Conservation (phyloP, 2,113 vertebrate genomes). For the Glareola pratincola region DNA sequence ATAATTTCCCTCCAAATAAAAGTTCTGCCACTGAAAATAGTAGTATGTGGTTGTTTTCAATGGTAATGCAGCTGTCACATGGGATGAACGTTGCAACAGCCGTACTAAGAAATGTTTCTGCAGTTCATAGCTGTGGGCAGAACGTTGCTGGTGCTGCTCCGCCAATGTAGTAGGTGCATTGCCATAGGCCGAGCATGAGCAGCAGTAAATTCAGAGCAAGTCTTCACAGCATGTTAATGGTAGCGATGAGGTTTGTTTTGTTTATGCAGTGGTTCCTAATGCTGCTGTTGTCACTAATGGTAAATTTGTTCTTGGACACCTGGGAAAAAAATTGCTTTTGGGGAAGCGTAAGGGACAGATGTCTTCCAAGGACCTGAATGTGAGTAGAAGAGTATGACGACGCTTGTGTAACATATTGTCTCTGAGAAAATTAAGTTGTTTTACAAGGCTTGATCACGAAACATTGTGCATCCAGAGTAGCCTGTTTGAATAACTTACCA, state of each 20-base stretch:
- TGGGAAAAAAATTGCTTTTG: not conserved
- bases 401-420: rapidly evolving
- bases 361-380: not conserved
- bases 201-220: not conserved
- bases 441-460: not conserved
- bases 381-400: not conserved
- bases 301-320: not conserved
- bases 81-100: not conserved
- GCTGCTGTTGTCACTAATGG: not conserved
- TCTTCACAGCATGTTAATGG: not conserved
- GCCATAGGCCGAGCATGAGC: not conserved
- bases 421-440: not conserved
- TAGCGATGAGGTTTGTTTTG: rapidly evolving
- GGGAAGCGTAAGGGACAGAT: not conserved
- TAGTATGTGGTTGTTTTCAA: not conserved
- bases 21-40: constrained; percentile 58
- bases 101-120: not conserved
- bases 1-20: constrained; percentile 77
- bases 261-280: not conserved
- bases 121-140: not conserved
- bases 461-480: not conserved
- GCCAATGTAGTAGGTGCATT: not conserved
- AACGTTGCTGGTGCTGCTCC: not conserved
- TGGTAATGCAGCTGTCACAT: not conserved
- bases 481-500: not conserved